Conservation (phyloP, 2,888 invertebrate genomes). For the Drosophila hamatofila region DNA sequence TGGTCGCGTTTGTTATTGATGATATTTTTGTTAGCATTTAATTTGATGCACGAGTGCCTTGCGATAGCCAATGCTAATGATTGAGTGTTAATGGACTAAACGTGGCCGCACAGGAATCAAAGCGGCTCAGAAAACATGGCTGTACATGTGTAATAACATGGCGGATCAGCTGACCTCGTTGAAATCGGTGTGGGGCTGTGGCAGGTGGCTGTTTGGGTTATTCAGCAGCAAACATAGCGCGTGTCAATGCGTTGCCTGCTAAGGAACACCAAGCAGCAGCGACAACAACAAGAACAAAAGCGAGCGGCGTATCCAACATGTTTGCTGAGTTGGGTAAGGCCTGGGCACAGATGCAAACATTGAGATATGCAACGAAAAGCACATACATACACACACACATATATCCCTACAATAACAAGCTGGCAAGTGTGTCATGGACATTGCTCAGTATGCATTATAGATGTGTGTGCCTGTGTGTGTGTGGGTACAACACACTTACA, state of each 20-base stretch:
- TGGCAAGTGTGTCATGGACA: conserved; percentile 77
- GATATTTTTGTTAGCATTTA: conserved; percentile 65
- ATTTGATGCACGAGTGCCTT: conserved; percentile 74
- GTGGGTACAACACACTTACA: conserved; percentile 65
- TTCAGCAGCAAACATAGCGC: conserved; percentile 57
- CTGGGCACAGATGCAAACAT: conserved; percentile 72
- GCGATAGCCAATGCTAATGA: conserved; percentile 61
- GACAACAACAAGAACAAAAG: conserved; percentile 7
- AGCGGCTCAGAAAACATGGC: conserved; percentile 28
- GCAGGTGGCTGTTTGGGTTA: background rate
- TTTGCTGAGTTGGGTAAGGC: conserved; percentile 53
- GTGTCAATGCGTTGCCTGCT: conserved; percentile 67
- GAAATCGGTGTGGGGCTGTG: conserved; percentile 14
- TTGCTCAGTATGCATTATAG: conserved; percentile 48
- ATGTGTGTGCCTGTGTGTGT: conserved; percentile 23
- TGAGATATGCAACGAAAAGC: conserved; percentile 72
- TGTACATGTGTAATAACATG: conserved; percentile 46
- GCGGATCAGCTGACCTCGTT: conserved; percentile 61
- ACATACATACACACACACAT: conserved; percentile 38
- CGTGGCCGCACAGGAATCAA: conserved; percentile 60
- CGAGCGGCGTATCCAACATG: conserved; percentile 44
- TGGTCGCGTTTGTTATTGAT: conserved; percentile 69
- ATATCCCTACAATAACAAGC: conserved; percentile 22
- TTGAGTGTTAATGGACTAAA: conserved; percentile 74
- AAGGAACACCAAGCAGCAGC: conserved; percentile 22